phyloP scores from a whole-genome alignment of 1,140 invertebrate genomes.

The Fopius arisanus region DNA sequence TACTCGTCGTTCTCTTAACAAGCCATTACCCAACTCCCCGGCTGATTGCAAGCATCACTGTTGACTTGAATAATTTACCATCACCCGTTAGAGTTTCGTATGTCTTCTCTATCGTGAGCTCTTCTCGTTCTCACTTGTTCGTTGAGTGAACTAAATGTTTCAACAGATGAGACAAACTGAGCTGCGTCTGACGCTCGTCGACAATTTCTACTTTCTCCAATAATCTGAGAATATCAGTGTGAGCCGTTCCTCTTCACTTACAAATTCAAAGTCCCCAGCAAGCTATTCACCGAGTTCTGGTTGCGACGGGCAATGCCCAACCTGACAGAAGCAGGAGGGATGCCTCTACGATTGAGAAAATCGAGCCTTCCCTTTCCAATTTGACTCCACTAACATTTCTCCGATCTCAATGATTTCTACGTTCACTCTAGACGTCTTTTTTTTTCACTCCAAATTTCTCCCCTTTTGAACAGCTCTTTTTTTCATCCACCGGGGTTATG shows the following conservation, averaged over 20 bases:
- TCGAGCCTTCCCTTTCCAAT: background rate
- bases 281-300: conserved; percentile 43
- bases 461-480: background rate
- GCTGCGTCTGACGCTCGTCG: conserved; percentile 53
- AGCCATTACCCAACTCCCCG: conserved; percentile 24
- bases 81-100: background rate
- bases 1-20: background rate
- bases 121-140: conserved; percentile 3
- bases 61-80: conserved; percentile 1
- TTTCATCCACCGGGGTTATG: background rate
- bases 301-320: conserved; percentile 44
- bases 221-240: conserved; percentile 14
- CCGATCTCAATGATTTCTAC: too few species aligned
- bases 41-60: conserved; percentile 23
- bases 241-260: conserved; percentile 16
- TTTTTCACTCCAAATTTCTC: too few species aligned
- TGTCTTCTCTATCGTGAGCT: background rate
- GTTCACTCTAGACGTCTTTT: too few species aligned
- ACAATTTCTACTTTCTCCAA: conserved; percentile 34
- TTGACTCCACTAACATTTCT: background rate
- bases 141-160: conserved; percentile 16
- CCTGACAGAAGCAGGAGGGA: conserved; percentile 46
- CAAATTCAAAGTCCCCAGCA: conserved; percentile 40
- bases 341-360: background rate
- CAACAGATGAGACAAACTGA: conserved; percentile 34